Percentiles rank a stretch among this genome's conserved stretches.
Conservation (phyloP, 2,888 invertebrate species). For the Aethes cnicana region DNA sequence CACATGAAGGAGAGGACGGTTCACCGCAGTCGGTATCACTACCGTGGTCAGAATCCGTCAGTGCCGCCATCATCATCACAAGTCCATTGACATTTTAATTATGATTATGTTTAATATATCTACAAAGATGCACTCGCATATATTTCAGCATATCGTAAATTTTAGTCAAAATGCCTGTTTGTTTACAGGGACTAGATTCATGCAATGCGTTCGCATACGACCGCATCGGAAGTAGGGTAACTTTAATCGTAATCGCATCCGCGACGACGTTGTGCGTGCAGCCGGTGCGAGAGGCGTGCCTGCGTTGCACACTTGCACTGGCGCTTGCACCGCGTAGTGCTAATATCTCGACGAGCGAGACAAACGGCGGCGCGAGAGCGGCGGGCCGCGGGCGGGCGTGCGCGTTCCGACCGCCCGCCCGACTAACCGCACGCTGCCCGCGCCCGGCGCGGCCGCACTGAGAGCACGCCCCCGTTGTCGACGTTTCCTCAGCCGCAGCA, state of each 20-base stretch:
- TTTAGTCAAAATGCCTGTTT: neutral
- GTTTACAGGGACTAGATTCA: neutral
- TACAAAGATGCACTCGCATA: no score
- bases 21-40: constrained; percentile 34
- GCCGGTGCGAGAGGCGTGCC: constrained; percentile 52
- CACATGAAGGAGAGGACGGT: constrained; percentile 25
- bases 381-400: constrained; percentile 49
- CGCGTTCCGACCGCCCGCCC: constrained; percentile 55
- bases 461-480: constrained; percentile 46
- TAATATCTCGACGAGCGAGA: constrained; percentile 28
- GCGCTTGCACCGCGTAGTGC: constrained; percentile 45
- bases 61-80: constrained; percentile 3
- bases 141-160: no score
- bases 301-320: constrained; percentile 39
- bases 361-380: constrained; percentile 36
- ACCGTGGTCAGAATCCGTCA: constrained; percentile 29
- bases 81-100: neutral
- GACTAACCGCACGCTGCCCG: constrained; percentile 43
- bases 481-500: no score
- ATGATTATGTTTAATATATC: no score
- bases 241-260: constrained; percentile 50
- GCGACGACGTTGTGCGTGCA: constrained; percentile 36
- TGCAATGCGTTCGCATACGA: constrained; percentile 32
- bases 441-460: constrained; percentile 15
- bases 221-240: constrained; percentile 48